Conservation (phyloP, 2,113 vertebrate genomes). For the Conger conger region DNA sequence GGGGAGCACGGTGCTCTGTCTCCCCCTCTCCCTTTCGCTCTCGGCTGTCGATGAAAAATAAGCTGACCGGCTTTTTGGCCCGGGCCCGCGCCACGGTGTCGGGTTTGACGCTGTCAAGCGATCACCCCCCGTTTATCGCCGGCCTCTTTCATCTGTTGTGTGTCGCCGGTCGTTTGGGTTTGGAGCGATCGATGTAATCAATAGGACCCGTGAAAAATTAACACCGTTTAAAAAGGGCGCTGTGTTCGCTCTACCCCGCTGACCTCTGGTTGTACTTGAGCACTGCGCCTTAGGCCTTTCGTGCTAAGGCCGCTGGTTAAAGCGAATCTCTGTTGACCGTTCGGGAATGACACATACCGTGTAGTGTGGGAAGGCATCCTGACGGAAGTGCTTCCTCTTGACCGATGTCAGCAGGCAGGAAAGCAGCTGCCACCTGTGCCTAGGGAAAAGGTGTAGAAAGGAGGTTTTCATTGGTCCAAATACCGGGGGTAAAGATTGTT, state of each 20-base stretch:
- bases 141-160: not conserved
- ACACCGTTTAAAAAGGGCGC: not conserved
- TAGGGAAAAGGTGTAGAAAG: not conserved
- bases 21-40: not conserved
- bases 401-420: not conserved
- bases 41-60: not conserved
- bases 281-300: not conserved
- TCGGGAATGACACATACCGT: not conserved
- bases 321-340: not conserved
- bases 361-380: not conserved
- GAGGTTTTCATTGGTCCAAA: not conserved
- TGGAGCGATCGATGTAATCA: not conserved
- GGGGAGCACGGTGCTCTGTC: conserved; percentile 26
- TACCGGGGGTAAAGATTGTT: not conserved
- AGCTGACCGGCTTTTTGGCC: conserved; percentile 13
- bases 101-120: not conserved
- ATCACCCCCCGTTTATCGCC: not conserved
- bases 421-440: not conserved
- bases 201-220: not conserved
- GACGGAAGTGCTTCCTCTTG: not conserved
- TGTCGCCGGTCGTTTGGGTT: not conserved
- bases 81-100: not conserved
- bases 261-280: not conserved
- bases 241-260: not conserved
- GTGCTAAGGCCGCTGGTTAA: not conserved